Percentiles rank a stretch among this genome's conserved stretches.
Conservation (phyloP, 2,797 vertebrate species). For the Aplochiton taeniatus region DNA sequence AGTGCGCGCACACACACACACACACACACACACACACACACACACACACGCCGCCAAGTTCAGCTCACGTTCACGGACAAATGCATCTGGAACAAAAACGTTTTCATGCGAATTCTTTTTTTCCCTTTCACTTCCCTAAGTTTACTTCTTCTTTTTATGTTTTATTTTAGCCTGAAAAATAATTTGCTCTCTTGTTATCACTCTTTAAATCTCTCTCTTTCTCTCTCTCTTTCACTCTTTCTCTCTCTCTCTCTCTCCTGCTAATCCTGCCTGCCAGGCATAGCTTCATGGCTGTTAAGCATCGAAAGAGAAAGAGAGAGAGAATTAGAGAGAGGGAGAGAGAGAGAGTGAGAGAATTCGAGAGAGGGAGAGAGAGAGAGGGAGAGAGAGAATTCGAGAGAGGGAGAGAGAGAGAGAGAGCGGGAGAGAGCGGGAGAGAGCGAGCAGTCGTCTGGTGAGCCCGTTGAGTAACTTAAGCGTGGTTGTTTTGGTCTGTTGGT, state of each 20-base stretch:
- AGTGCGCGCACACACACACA: conserved; percentile 57
- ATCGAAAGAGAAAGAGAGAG: conserved; percentile 46
- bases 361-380: conserved; percentile 19
- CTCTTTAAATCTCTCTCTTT: conserved; percentile 45
- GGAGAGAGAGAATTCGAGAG: no score
- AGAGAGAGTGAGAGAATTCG: no score
- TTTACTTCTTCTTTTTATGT: background rate
- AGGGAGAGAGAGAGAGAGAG: conserved; percentile 26
- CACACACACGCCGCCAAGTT: conserved; percentile 61
- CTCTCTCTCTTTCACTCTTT: conserved; percentile 5
- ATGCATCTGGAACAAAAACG: conserved; percentile 57
- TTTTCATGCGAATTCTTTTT: conserved; percentile 43
- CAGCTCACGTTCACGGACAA: conserved; percentile 70
- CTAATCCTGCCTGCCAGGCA: conserved; percentile 73
- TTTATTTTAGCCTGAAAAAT: no score
- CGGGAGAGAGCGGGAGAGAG: conserved; percentile 31
- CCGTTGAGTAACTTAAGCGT: conserved; percentile 68
- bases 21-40: no score
- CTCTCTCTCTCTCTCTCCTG: conserved; percentile 42
- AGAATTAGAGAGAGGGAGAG: conserved; percentile 20
- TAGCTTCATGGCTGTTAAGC: conserved; percentile 75
- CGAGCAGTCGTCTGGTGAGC: conserved; percentile 60
- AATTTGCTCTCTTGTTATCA: conserved; percentile 41
- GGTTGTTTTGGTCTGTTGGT: conserved; percentile 70
- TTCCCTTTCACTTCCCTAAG: conserved; percentile 9